phyloP scores from a whole-genome alignment of 2,797 vertebrate species.

The Bradypus variegatus region DNA sequence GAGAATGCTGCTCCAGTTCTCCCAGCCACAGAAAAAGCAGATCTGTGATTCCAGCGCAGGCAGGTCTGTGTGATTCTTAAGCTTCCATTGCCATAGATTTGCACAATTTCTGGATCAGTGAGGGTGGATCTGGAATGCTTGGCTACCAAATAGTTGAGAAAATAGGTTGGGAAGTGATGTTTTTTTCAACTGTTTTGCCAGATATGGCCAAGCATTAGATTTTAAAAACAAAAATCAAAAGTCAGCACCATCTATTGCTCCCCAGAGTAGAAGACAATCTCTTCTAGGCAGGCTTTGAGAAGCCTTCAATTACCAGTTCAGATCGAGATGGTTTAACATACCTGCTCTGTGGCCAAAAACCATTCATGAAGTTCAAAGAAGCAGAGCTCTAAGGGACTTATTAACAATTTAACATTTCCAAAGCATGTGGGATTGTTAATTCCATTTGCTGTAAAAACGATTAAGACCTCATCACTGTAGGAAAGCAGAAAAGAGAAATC shows the following conservation, averaged over 20 bases:
- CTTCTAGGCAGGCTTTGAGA: not conserved
- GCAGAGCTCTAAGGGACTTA: slow-evolving; percentile 32
- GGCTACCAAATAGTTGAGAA: not conserved
- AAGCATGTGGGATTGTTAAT: slow-evolving; percentile 40
- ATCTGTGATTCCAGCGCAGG: not conserved
- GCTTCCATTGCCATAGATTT: not conserved
- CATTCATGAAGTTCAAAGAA: slow-evolving; percentile 9
- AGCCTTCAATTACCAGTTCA: slow-evolving; percentile 16
- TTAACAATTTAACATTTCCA: slow-evolving; percentile 52
- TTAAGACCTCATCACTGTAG: slow-evolving; percentile 34
- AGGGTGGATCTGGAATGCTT: not conserved
- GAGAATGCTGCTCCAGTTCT: not conserved
- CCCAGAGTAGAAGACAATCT: not conserved
- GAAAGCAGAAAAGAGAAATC: not conserved
- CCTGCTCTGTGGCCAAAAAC: not conserved
- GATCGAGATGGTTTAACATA: not conserved
- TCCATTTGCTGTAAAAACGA: slow-evolving; percentile 38
- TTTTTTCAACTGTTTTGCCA: slow-evolving; percentile 7
- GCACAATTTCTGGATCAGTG: not conserved
- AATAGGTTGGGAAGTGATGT: not conserved
- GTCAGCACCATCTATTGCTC: not conserved
- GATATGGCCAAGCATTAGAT: not conserved
- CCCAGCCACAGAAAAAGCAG: not conserved
- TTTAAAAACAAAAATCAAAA: not conserved
- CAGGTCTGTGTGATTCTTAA: not conserved